Percentiles rank a stretch among this genome's conserved stretches.
Conservation (phyloP, 1,140 invertebrate species). For the Brachionus calyciflorus region DNA sequence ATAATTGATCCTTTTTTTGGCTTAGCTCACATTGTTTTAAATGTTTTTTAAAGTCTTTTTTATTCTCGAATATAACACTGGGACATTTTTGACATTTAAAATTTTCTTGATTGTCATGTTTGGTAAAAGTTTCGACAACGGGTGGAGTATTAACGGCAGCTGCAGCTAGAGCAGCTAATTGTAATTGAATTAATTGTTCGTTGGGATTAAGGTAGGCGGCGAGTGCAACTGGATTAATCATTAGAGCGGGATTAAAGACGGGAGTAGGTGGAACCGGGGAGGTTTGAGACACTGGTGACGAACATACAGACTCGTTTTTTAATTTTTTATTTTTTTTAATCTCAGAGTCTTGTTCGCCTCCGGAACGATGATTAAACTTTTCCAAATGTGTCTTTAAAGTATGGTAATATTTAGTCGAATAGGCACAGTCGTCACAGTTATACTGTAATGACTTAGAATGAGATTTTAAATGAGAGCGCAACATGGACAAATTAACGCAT, state of each 20-base stretch:
- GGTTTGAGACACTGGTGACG: conserved; percentile 2
- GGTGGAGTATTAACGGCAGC: neutral
- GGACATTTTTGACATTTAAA: neutral
- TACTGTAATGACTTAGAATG: conserved; percentile 96
- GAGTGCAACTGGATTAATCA: neutral
- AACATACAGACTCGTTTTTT: neutral
- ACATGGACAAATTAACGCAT: conserved; percentile 98
- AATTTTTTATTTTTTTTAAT: neutral
- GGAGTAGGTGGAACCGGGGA: neutral
- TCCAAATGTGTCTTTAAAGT: conserved; percentile 89
- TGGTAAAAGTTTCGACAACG: neutral
- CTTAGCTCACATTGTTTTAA: neutral
- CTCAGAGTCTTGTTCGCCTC: neutral
- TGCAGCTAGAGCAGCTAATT: neutral
- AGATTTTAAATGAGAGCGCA: conserved; percentile 96
- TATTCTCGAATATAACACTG: neutral
- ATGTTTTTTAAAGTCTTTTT: neutral
- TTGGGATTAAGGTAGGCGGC: neutral
- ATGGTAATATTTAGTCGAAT: conserved; percentile 97
- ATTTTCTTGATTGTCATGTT: neutral
- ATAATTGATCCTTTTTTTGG: conserved; percentile 51
- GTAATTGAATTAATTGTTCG: neutral
- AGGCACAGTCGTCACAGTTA: conserved; percentile 87
- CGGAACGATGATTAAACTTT: conserved; percentile 76
- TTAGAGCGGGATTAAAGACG: neutral